phyloP scores from a whole-genome alignment of 2,113 vertebrate species.

The Psephotus haematonotus region DNA sequence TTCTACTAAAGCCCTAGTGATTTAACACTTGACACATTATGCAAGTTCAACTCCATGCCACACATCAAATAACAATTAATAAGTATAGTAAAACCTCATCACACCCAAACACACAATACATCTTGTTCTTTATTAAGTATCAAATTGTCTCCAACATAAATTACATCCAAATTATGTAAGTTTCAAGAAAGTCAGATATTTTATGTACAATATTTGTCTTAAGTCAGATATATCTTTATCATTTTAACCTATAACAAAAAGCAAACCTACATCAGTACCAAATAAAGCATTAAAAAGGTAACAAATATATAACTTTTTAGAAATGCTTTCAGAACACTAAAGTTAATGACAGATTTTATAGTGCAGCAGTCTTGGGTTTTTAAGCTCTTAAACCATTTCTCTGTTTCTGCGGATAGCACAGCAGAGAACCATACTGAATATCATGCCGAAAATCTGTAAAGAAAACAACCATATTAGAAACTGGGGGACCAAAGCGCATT shows the following conservation, averaged over 20 bases:
- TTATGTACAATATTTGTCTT: constrained; percentile 75
- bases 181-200: constrained; percentile 70
- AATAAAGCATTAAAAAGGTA: constrained; percentile 76
- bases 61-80: background rate
- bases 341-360: constrained; percentile 65
- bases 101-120: constrained; percentile 11
- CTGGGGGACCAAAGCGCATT: background rate
- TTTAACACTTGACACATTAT: background rate
- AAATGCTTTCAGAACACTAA: constrained; percentile 69
- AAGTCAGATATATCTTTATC: constrained; percentile 75
- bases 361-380: constrained; percentile 24
- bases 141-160: constrained; percentile 83
- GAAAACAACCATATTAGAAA: background rate
- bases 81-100: background rate
- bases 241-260: constrained; percentile 72
- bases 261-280: constrained; percentile 68
- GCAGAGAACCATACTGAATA: constrained; percentile 94
- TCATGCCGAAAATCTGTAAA: constrained; percentile 91
- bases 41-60: background rate
- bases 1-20: background rate
- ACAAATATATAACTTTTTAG: constrained; percentile 75
- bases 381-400: constrained; percentile 85
- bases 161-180: constrained; percentile 76
- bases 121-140: constrained; percentile 81
- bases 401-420: constrained; percentile 90